These are phyloP conservation scores for Cosmia trapezina DNA, from an alignment of 2,888 invertebrate genomes.

Conservation along the genomic window DNA sequence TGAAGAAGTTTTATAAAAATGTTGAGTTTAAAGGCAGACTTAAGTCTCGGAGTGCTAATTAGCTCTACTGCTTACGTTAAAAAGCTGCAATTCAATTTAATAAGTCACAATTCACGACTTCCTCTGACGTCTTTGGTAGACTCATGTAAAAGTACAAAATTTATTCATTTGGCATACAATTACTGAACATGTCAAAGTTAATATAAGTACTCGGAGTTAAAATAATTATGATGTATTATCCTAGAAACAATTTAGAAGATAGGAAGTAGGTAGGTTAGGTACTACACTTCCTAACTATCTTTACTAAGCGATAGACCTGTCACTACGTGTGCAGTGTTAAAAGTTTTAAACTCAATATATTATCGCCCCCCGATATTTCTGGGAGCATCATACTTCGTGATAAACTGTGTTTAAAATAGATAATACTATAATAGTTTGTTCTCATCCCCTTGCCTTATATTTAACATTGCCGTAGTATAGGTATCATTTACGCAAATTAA, in stretches of 20 bases:
- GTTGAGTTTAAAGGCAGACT: constrained; percentile 15
- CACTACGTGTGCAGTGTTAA: constrained; percentile 9
- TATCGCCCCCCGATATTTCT: constrained; percentile 24
- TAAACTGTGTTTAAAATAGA: constrained; percentile 11
- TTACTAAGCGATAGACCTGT: constrained; percentile 7
- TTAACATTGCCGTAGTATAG: constrained; percentile 62
- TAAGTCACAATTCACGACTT: constrained; percentile 14
- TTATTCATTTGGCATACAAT: not conserved
- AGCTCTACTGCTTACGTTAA: constrained; percentile 25
- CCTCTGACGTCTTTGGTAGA: not conserved
- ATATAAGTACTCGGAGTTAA: not conserved
- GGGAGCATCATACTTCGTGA: constrained; percentile 15
- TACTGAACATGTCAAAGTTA: not conserved
- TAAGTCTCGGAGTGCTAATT: constrained; percentile 38
- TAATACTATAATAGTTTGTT: constrained; percentile 37
- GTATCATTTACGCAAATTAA: constrained; percentile 79
- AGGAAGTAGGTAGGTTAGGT: not conserved
- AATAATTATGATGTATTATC: not conserved
- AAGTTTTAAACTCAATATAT: constrained; percentile 26
- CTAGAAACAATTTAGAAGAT: constrained; percentile 9
- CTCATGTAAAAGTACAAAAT: not conserved
- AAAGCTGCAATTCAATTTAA: constrained; percentile 41
- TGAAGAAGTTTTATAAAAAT: constrained; percentile 35
- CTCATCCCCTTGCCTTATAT: constrained; percentile 63
- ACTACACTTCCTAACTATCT: no score